These are phyloP conservation scores for Pongo abelii DNA, from an alignment of 2,113 vertebrate species.

Conservation along the genomic window DNA sequence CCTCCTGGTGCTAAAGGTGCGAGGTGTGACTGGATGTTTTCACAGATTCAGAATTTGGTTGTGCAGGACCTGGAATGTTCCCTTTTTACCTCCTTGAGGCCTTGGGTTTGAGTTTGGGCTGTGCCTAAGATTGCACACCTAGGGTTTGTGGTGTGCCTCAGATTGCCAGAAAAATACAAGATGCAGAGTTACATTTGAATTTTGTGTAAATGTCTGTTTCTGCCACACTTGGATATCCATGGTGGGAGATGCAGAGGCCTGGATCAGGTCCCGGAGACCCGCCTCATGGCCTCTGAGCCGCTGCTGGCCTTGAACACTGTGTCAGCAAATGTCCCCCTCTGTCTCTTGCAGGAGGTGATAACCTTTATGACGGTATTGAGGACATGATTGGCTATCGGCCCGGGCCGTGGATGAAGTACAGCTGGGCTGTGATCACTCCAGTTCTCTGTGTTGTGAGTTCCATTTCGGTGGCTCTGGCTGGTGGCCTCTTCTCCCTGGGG, in stretches of 20 bases:
- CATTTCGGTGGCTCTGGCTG: fast-evolving
- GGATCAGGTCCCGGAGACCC: neutral
- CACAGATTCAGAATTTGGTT: neutral
- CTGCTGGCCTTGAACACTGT: fast-evolving
- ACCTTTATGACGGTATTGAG: conserved; percentile 97
- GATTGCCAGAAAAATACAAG: neutral
- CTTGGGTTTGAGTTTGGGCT: neutral
- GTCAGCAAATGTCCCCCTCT: neutral
- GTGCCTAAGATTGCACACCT: neutral
- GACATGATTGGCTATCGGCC: conserved; percentile 99
- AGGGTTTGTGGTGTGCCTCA: neutral
- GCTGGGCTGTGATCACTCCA: conserved; percentile 96
- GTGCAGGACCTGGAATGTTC: neutral
- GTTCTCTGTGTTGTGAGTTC: conserved; percentile 94
- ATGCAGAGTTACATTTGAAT: neutral
- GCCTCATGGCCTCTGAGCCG: neutral
- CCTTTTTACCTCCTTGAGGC: neutral
- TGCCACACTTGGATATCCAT: neutral
- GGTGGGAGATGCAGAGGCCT: neutral
- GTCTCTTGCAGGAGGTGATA: conserved; percentile 90
- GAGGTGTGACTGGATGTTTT: neutral
- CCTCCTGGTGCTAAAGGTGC: neutral
- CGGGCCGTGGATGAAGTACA: conserved; percentile 99
- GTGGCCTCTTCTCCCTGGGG: neutral
- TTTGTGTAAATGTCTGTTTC: neutral